Percentiles rank a stretch among this genome's conserved stretches.
Evolutionary conservation across 2,888 invertebrate genomes (phyloP).

Genomic region (Eudemis profundana): DNA sequence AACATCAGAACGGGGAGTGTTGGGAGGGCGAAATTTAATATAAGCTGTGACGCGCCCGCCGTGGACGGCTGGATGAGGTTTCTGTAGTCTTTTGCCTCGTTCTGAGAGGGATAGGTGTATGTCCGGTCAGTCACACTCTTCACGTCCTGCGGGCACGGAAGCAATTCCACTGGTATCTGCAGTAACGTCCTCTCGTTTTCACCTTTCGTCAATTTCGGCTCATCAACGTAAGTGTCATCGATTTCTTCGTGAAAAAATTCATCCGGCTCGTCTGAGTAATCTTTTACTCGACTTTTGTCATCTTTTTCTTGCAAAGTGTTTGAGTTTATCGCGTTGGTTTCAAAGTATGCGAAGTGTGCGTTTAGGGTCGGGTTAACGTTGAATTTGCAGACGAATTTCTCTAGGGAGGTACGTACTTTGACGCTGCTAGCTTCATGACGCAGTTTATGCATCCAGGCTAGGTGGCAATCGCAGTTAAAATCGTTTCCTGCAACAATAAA

Average conservation of each 20-base stretch:
- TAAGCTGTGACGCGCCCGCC: slow-evolving; percentile 46
- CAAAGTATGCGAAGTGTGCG: slow-evolving; percentile 76
- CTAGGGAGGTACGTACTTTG: slow-evolving; percentile 88
- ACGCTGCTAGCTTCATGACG: slow-evolving; percentile 90
- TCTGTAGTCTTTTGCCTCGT: slow-evolving; percentile 82
- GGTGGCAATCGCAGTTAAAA: slow-evolving; percentile 93
- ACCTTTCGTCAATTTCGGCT: slow-evolving; percentile 67
- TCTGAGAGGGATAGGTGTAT: slow-evolving; percentile 84
- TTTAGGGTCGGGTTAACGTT: slow-evolving; percentile 75
- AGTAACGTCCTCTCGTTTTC: slow-evolving; percentile 81
- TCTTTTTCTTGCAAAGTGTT: slow-evolving; percentile 71
- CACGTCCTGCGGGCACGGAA: slow-evolving; percentile 87
- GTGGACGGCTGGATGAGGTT: slow-evolving; percentile 72
- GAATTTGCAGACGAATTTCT: slow-evolving; percentile 90
- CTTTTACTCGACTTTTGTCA: slow-evolving; percentile 71
- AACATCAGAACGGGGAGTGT: slow-evolving; percentile 25
- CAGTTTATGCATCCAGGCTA: slow-evolving; percentile 92
- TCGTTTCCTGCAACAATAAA: slow-evolving; percentile 89
- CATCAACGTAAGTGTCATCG: slow-evolving; percentile 73
- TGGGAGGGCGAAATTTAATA: slow-evolving; percentile 31
- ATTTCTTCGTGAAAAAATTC: slow-evolving; percentile 74
- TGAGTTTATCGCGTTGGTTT: slow-evolving; percentile 69
- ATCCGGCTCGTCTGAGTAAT: slow-evolving; percentile 70
- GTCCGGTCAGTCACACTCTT: slow-evolving; percentile 86
- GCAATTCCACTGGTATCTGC: slow-evolving; percentile 83